Conservation (phyloP, 2,113 vertebrate species). For the Ammospiza nelsoni region DNA sequence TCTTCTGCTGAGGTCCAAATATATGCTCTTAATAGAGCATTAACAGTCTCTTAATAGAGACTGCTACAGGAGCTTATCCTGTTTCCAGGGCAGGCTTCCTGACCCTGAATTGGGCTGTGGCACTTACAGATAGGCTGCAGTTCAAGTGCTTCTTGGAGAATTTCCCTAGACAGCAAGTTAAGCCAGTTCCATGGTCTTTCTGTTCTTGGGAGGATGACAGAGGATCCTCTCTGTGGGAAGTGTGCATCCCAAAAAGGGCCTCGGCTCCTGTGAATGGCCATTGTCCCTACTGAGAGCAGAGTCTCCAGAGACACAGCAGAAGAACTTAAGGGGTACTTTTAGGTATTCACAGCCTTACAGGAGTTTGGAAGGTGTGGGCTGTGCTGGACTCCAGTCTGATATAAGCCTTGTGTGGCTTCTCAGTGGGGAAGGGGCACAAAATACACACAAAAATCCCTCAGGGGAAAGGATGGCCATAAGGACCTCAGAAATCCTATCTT, state of each 20-base stretch:
- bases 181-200: neutral
- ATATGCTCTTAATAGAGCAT: neutral
- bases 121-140: neutral
- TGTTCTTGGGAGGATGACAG: neutral
- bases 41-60: neutral
- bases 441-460: rapidly evolving
- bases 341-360: neutral
- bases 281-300: neutral
- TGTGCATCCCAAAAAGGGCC: neutral
- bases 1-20: neutral
- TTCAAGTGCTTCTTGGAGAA: neutral
- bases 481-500: neutral
- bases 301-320: neutral
- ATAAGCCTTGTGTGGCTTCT: neutral
- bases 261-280: neutral
- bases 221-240: neutral
- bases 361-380: neutral
- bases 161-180: neutral
- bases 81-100: neutral
- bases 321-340: neutral
- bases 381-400: neutral
- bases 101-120: neutral
- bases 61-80: neutral
- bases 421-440: neutral
- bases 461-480: neutral